Conservation (phyloP, 2,888 invertebrate species). For the Neuroscelio doddi region DNA sequence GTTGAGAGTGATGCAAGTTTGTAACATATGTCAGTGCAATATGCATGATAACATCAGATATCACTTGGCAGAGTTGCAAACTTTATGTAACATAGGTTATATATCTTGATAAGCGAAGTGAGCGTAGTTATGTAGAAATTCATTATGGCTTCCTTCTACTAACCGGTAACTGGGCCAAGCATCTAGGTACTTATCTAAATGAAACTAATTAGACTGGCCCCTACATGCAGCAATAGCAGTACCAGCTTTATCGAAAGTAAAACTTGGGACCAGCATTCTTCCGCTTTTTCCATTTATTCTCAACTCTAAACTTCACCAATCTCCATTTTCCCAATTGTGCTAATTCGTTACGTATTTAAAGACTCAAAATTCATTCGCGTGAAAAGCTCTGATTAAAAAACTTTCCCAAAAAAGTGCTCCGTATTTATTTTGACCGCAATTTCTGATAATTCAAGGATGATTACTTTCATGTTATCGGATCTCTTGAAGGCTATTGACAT, state of each 20-base stretch:
- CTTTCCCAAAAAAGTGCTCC: too few species aligned
- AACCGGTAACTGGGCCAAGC: constrained; percentile 56
- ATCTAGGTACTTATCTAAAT: constrained; percentile 53
- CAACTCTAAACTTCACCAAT: background rate
- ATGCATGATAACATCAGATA: background rate
- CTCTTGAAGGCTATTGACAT: constrained; percentile 6
- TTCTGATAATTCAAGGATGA: constrained; percentile 3
- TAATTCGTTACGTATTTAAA: too few species aligned
- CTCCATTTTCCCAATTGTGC: background rate
- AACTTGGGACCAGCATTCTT: too few species aligned
- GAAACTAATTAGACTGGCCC: constrained; percentile 56
- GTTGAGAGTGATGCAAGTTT: too few species aligned
- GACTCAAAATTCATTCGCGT: too few species aligned
- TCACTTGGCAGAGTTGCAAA: background rate
- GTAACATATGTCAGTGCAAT: background rate
- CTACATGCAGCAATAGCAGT: constrained; percentile 4
- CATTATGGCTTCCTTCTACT: constrained; percentile 11
- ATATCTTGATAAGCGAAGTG: background rate
- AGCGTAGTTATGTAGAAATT: constrained; percentile 16
- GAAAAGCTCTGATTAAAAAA: too few species aligned
- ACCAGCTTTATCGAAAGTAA: constrained; percentile 2
- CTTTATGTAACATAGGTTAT: background rate
- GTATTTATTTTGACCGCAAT: constrained; percentile 8
- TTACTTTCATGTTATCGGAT: constrained; percentile 5
- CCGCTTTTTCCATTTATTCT: constrained; percentile 1